Conservation (phyloP, 2,888 invertebrate genomes). For the Caenorhabditis sinica region DNA sequence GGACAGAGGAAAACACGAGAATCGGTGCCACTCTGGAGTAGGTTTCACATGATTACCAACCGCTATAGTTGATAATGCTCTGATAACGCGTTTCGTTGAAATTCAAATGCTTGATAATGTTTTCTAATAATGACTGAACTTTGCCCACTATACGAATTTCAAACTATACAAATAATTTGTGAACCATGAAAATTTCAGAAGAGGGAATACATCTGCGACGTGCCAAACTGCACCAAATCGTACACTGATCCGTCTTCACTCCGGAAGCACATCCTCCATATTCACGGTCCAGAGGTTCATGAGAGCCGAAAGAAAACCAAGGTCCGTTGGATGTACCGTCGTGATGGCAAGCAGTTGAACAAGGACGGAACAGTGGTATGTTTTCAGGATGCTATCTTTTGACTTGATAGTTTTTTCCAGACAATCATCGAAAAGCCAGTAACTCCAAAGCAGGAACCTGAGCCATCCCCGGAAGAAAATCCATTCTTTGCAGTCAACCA, state of each 20-base stretch:
- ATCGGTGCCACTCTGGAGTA: conserved; percentile 96
- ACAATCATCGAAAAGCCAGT: not conserved
- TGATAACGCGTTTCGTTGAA: conserved; percentile 9
- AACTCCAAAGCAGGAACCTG: too few relatives aligned
- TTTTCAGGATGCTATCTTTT: not conserved
- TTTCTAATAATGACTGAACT: not conserved
- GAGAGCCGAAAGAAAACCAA: conserved; percentile 94
- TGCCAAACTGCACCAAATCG: conserved; percentile 96
- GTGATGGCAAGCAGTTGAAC: conserved; percentile 8
- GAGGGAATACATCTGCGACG: conserved; percentile 99
- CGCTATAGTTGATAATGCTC: not conserved
- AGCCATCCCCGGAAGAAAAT: too few relatives aligned
- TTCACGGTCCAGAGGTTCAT: conserved; percentile 98
- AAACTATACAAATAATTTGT: not conserved
- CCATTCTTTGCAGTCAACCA: too few relatives aligned
- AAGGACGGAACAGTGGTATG: conserved; percentile 2
- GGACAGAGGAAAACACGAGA: conserved; percentile 98
- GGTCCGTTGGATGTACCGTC: conserved; percentile 27
- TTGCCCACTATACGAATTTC: not conserved
- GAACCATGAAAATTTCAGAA: conserved; percentile 85
- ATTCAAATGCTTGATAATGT: not conserved
- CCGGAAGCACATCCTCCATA: conserved; percentile 98
- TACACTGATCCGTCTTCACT: conserved; percentile 99
- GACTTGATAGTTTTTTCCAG: not conserved
- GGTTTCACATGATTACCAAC: conserved; percentile 1